Percentiles rank a stretch among this genome's conserved stretches.
Evolutionary conservation across 1,140 invertebrate genomes (phyloP).

Genomic region (Branchinecta lindahli): DNA sequence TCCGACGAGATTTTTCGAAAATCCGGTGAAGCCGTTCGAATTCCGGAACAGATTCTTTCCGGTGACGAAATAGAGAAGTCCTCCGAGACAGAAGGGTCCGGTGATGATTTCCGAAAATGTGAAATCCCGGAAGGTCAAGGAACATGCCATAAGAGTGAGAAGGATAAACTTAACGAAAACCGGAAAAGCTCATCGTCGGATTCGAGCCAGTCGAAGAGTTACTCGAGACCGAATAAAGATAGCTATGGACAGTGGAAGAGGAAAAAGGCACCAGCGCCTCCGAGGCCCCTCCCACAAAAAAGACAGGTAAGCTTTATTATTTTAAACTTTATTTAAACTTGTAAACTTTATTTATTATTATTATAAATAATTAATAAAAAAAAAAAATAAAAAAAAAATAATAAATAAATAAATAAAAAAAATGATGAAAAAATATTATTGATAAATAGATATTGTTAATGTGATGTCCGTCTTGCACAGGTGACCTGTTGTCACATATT

Average conservation of each 20-base stretch:
- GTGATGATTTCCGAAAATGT: background rate
- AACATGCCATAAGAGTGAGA: conserved; percentile 18
- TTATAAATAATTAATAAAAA: too few species aligned
- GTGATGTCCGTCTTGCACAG: too few species aligned
- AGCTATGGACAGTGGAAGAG: conserved; percentile 50
- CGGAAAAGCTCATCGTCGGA: background rate
- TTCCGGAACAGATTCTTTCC: background rate
- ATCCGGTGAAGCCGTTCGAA: too few species aligned
- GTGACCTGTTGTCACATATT: too few species aligned
- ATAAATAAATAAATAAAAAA: too few species aligned
- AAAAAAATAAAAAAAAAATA: too few species aligned
- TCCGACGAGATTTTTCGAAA: background rate
- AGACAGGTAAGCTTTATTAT: conserved; percentile 31
- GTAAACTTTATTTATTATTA: too few species aligned
- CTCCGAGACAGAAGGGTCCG: background rate
- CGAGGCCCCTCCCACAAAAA: conserved; percentile 46
- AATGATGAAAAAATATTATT: too few species aligned
- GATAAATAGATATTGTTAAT: too few species aligned
- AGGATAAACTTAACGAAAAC: conserved; percentile 21
- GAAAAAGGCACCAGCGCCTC: conserved; percentile 61
- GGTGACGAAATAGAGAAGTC: background rate
- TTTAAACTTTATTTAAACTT: too few species aligned
- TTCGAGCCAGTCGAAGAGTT: conserved; percentile 14
- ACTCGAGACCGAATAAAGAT: conserved; percentile 35
- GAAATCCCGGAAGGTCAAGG: background rate